Percentiles rank a stretch among this genome's conserved stretches.
Evolutionary conservation across 2,113 vertebrate genomes (phyloP).

Genomic region (Chlorodrepanis virens): DNA sequence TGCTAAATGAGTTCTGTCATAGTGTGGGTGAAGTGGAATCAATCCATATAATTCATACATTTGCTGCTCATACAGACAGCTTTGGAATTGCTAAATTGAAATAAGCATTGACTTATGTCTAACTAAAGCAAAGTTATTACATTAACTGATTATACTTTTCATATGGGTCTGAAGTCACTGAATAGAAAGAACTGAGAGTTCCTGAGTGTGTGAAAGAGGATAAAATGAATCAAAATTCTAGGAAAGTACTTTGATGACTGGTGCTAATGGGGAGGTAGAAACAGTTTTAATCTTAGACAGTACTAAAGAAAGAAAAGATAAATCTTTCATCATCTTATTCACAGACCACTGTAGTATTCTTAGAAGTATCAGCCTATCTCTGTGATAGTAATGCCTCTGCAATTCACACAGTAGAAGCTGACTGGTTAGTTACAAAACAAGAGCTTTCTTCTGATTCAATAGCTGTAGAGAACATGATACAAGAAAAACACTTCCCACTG

Average conservation of each 20-base stretch:
- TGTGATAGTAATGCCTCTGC: neutral
- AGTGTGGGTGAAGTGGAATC: conserved; percentile 44
- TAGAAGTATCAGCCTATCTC: neutral
- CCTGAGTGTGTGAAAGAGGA: neutral
- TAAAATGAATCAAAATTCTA: neutral
- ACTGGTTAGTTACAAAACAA: neutral
- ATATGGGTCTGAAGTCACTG: neutral
- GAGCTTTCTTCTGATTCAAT: neutral
- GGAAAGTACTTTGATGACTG: neutral
- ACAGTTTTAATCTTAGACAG: neutral
- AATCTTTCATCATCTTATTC: neutral
- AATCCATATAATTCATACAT: conserved; percentile 2
- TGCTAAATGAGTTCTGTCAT: conserved; percentile 33
- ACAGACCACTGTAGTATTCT: neutral
- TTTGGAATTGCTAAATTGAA: neutral
- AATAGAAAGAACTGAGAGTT: neutral
- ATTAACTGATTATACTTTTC: neutral
- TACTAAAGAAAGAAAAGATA: neutral
- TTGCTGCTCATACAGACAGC: neutral
- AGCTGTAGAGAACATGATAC: neutral
- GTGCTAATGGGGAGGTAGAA: neutral
- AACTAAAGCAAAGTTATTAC: neutral
- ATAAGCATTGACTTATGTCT: neutral
- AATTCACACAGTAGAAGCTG: neutral
- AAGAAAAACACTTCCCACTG: neutral